Conservation (phyloP, 2,113 vertebrate genomes). For the Calidris pugnax region DNA sequence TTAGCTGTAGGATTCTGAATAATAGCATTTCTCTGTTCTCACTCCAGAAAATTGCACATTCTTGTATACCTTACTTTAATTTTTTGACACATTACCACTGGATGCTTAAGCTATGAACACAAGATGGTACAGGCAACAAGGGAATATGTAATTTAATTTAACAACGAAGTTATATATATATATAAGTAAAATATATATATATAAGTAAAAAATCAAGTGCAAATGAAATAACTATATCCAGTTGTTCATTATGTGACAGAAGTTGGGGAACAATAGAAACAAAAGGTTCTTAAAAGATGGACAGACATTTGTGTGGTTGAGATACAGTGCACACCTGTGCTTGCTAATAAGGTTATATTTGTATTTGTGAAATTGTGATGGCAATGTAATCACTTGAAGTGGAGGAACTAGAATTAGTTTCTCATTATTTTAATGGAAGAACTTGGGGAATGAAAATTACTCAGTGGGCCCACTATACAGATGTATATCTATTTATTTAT, state of each 20-base stretch:
- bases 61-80: rapidly evolving
- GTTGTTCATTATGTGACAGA: background rate
- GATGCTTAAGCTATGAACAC: background rate
- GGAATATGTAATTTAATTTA: background rate
- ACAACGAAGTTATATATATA: background rate
- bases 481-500: background rate
- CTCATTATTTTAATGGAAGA: background rate
- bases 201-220: background rate
- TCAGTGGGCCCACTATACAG: background rate
- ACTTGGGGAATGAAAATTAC: background rate
- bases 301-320: background rate
- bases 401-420: background rate
- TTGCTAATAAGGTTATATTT: background rate
- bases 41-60: background rate
- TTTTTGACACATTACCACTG: background rate
- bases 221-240: background rate
- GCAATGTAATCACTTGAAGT: background rate
- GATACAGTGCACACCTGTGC: background rate
- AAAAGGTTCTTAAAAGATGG: background rate
- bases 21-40: background rate
- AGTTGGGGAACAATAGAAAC: background rate
- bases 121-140: background rate
- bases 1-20: background rate
- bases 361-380: background rate
- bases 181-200: background rate